A percentile compares a stretch with the other conserved stretches of the same genome.
Conservation (phyloP, 2,113 vertebrate species). For the Jacana jacana region DNA sequence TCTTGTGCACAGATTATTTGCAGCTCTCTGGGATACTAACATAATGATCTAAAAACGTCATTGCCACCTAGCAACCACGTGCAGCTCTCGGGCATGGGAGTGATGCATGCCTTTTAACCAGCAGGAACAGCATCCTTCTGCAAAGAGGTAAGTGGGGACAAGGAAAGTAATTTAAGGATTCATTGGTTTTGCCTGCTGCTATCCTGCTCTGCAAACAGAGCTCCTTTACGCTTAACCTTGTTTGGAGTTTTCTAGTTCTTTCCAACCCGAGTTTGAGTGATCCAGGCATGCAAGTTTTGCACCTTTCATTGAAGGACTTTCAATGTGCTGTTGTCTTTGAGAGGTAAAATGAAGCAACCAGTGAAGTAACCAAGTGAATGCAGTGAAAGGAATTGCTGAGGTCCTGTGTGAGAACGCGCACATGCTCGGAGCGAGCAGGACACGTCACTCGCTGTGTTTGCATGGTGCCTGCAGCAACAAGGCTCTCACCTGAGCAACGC, state of each 20-base stretch:
- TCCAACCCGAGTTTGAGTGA: not conserved
- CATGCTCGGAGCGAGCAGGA: fast-evolving
- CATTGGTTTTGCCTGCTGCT: not conserved
- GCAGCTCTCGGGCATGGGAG: not conserved
- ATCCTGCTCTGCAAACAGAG: not conserved
- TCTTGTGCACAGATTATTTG: not conserved
- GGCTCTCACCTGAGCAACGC: not conserved
- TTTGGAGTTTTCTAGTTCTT: not conserved
- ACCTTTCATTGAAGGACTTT: not conserved
- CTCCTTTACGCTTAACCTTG: not conserved
- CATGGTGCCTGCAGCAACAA: fast-evolving
- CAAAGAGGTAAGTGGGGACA: not conserved
- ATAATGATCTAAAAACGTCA: not conserved
- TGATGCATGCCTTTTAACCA: not conserved
- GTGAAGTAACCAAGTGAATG: not conserved
- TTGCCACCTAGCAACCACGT: not conserved
- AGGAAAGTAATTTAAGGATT: not conserved
- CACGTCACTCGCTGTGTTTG: not conserved
- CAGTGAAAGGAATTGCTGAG: not conserved
- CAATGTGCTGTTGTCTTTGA: not conserved
- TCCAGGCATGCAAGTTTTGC: not conserved
- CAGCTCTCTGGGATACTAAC: not conserved
- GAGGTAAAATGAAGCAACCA: not conserved
- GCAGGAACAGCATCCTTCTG: not conserved
- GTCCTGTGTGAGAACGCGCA: not conserved